Evolutionary conservation across 2,797 vertebrate species (phyloP).

Genomic region (Eulemur coronatus): DNA sequence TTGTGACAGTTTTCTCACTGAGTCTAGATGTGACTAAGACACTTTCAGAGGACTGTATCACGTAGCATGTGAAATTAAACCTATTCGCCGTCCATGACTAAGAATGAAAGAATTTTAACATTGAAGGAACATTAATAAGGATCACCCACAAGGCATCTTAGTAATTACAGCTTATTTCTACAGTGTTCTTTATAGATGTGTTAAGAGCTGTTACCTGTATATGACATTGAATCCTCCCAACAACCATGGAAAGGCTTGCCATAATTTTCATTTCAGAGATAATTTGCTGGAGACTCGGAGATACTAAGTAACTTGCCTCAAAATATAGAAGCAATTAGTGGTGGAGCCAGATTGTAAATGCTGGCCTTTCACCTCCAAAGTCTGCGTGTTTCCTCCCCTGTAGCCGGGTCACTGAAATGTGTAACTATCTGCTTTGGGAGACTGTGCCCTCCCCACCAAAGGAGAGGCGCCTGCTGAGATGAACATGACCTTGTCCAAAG

Average conservation of each 20-base stretch:
- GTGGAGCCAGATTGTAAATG: accelerated
- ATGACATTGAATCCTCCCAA: background rate
- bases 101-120: background rate
- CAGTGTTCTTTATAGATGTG: background rate
- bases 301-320: background rate
- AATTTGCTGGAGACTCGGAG: background rate
- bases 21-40: background rate
- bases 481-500: background rate
- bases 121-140: background rate
- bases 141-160: background rate
- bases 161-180: background rate
- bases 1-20: background rate
- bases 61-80: background rate
- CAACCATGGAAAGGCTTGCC: too few species aligned
- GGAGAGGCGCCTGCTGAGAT: background rate
- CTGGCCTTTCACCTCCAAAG: background rate
- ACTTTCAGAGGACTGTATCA: background rate
- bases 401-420: accelerated
- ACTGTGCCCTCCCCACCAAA: background rate
- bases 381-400: background rate
- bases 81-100: background rate
- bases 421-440: background rate
- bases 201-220: background rate
- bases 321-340: accelerated
- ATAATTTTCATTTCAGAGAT: background rate